Conservation (phyloP, 2,888 invertebrate species). For the Congeria kusceri region DNA sequence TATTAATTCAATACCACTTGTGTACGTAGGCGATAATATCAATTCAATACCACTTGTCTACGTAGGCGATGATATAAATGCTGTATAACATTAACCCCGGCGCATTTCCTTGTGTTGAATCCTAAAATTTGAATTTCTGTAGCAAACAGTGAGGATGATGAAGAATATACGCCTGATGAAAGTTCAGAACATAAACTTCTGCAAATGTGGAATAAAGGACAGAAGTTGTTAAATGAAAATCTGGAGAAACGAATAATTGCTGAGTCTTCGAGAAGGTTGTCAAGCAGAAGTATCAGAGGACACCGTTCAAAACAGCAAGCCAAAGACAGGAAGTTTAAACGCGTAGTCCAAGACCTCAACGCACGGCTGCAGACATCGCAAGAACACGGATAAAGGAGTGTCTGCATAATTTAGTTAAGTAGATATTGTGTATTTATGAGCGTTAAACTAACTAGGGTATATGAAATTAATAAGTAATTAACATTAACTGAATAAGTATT, state of each 20-base stretch:
- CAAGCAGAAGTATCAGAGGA: conserved; percentile 16
- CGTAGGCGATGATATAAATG: conserved; percentile 44
- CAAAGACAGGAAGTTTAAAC: too few species aligned
- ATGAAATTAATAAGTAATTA: too few species aligned
- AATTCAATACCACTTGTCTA: too few species aligned
- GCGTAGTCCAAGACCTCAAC: too few species aligned
- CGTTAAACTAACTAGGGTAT: too few species aligned
- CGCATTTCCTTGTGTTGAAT: conserved; percentile 40
- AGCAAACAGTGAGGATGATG: conserved; percentile 13
- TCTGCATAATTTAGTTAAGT: too few species aligned
- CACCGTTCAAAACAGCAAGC: too few species aligned
- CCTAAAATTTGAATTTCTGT: conserved; percentile 31
- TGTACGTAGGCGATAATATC: conserved; percentile 6
- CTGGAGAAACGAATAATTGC: conserved; percentile 43
- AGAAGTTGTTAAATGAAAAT: conserved; percentile 19
- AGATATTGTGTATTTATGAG: too few species aligned
- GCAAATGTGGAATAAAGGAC: conserved; percentile 35
- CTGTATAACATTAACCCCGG: conserved; percentile 35
- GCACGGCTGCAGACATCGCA: too few species aligned
- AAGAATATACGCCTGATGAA: conserved; percentile 9
- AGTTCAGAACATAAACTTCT: conserved; percentile 22
- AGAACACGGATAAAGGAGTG: too few species aligned
- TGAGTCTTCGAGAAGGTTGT: conserved; percentile 38
- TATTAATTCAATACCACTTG: conserved; percentile 35
- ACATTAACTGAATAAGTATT: too few species aligned